These are phyloP conservation scores for Monomorium pharaonis DNA, from an alignment of 1,140 invertebrate species.

Conservation along the genomic window DNA sequence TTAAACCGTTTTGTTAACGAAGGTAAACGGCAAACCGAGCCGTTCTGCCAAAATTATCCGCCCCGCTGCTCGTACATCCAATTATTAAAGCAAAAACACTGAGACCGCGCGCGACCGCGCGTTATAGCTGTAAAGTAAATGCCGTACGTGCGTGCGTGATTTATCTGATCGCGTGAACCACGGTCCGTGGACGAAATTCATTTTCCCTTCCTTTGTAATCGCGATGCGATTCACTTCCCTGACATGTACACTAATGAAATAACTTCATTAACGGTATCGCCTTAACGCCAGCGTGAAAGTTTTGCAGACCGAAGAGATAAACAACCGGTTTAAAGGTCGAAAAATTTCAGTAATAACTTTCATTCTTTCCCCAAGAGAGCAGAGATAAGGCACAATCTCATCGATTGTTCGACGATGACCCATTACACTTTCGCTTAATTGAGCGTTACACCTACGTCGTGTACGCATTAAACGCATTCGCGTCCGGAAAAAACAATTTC, in stretches of 20 bases:
- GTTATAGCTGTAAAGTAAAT: conserved; percentile 46
- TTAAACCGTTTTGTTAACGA: conserved; percentile 61
- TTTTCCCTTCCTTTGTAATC: conserved; percentile 2
- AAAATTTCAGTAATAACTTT: neutral
- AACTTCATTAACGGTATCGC: conserved; percentile 4
- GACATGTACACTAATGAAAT: neutral
- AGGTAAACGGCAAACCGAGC: conserved; percentile 43
- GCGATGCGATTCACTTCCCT: neutral
- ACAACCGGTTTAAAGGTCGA: neutral
- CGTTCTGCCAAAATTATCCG: conserved; percentile 61
- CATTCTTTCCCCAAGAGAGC: neutral
- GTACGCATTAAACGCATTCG: neutral
- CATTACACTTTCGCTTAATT: neutral
- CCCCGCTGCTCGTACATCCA: conserved; percentile 23
- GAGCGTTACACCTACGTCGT: neutral
- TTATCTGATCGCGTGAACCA: conserved; percentile 64
- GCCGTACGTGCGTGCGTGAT: conserved; percentile 25
- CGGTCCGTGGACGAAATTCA: conserved; percentile 46
- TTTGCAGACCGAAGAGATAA: neutral
- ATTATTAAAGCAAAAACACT: conserved; percentile 59
- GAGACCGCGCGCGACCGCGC: conserved; percentile 17
- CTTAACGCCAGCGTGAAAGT: neutral
- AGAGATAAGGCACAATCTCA: neutral
- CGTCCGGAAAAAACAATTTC: conserved; percentile 4
- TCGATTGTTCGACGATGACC: neutral